Conservation (phyloP, 2,888 invertebrate species). For the Rhogogaster chlorosoma region DNA sequence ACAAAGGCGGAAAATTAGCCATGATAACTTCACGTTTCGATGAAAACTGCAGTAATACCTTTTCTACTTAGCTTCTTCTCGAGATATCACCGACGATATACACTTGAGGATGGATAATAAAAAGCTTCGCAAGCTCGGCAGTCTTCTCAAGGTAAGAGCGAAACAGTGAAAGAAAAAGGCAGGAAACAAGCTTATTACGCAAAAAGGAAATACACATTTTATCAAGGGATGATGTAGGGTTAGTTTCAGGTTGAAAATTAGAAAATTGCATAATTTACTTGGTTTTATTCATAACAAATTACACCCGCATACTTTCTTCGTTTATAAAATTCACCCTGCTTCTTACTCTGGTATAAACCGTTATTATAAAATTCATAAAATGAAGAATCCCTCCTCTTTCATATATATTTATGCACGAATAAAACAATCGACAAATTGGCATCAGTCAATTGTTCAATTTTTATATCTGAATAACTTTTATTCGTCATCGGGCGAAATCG, state of each 20-base stretch:
- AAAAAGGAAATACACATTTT: too few species aligned
- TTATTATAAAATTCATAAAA: not conserved
- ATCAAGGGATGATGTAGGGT: too few species aligned
- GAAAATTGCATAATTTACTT: not conserved
- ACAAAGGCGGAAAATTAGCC: constrained; percentile 71
- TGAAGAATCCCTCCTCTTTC: not conserved
- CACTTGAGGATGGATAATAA: not conserved
- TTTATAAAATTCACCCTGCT: not conserved
- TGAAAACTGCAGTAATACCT: constrained; percentile 51
- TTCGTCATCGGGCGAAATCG: not conserved
- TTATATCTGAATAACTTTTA: too few species aligned
- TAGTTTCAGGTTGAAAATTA: too few species aligned
- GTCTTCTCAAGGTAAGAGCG: too few species aligned
- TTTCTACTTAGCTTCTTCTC: not conserved
- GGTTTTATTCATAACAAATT: not conserved
- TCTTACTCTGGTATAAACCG: not conserved
- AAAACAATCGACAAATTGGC: not conserved
- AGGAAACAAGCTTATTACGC: too few species aligned
- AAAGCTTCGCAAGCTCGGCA: not conserved
- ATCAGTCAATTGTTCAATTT: not conserved
- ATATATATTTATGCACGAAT: not conserved
- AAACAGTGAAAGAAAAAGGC: too few species aligned
- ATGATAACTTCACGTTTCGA: constrained; percentile 69
- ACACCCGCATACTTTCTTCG: not conserved
- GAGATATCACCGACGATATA: too few species aligned